Percentiles rank a stretch among this genome's conserved stretches.
phyloP scores from a whole-genome alignment of 2,888 invertebrate genomes.

The Linyphia triangularis region DNA sequence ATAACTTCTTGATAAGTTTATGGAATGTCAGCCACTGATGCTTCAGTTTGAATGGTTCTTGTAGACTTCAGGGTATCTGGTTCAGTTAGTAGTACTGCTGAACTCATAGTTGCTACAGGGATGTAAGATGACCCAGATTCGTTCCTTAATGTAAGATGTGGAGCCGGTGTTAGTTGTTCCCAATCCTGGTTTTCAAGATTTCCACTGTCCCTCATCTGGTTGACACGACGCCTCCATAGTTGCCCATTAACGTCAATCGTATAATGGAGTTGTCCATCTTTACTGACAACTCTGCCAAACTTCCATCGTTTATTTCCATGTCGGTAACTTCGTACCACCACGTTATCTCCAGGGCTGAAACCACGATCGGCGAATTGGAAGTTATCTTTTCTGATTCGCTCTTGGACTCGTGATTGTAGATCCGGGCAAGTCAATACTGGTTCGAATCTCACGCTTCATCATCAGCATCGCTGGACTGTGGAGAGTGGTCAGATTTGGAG shows the following conservation, averaged over 20 bases:
- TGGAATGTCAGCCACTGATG: not conserved
- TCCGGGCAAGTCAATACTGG: not conserved
- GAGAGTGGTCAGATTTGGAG: not conserved
- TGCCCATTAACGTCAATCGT: not conserved
- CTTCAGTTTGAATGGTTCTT: no score
- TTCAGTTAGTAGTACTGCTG: no score
- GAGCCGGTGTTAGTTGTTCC: no score
- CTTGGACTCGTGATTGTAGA: not conserved
- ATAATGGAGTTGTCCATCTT: not conserved
- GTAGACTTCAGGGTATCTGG: no score
- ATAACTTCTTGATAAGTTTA: not conserved
- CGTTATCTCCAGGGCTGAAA: not conserved
- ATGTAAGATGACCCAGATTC: no score
- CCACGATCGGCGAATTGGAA: not conserved
- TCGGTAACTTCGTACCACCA: no score
- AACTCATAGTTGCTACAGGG: no score
- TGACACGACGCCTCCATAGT: not conserved
- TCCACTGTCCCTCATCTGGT: not conserved
- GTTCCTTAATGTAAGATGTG: no score
- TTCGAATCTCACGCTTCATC: slow-evolving; percentile 4
- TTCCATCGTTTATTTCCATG: not conserved
- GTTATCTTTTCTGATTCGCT: not conserved
- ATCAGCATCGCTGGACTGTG: slow-evolving; percentile 20
- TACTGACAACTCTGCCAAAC: not conserved
- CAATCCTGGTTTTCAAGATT: not conserved